These are phyloP conservation scores for Mesembrinibis cayennensis DNA, from an alignment of 2,113 vertebrate genomes.

Conservation along the genomic window DNA sequence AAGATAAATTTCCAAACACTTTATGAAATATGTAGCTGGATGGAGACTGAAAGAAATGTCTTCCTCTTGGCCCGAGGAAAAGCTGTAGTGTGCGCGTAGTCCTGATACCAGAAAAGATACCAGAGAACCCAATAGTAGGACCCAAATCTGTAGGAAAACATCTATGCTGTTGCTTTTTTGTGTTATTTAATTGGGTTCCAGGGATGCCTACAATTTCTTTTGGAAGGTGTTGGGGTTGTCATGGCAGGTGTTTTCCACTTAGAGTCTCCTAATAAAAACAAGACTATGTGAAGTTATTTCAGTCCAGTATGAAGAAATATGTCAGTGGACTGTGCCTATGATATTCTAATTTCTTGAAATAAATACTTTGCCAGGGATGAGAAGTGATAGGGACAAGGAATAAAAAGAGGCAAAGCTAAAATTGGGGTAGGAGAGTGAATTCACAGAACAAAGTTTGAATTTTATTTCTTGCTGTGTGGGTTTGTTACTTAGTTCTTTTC, in stretches of 20 bases:
- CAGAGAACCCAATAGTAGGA: neutral
- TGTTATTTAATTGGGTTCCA: neutral
- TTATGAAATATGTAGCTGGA: neutral
- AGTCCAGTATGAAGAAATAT: neutral
- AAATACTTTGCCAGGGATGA: neutral
- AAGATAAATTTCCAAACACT: neutral
- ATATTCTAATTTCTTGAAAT: neutral
- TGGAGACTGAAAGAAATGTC: neutral
- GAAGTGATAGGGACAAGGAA: neutral
- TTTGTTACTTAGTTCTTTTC: neutral
- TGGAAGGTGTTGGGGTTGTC: neutral
- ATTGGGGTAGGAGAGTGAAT: neutral
- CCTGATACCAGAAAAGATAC: neutral
- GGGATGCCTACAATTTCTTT: neutral
- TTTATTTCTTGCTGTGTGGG: neutral
- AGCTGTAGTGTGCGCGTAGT: neutral
- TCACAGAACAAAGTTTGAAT: neutral
- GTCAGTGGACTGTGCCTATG: neutral
- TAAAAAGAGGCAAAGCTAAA: neutral
- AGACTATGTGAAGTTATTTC: neutral
- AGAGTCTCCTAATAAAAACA: neutral
- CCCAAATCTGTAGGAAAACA: neutral
- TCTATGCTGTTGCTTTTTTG: neutral
- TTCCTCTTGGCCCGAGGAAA: neutral
- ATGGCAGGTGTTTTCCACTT: neutral